Conservation (phyloP, 2,888 invertebrate genomes). For the Syritta pipiens region DNA sequence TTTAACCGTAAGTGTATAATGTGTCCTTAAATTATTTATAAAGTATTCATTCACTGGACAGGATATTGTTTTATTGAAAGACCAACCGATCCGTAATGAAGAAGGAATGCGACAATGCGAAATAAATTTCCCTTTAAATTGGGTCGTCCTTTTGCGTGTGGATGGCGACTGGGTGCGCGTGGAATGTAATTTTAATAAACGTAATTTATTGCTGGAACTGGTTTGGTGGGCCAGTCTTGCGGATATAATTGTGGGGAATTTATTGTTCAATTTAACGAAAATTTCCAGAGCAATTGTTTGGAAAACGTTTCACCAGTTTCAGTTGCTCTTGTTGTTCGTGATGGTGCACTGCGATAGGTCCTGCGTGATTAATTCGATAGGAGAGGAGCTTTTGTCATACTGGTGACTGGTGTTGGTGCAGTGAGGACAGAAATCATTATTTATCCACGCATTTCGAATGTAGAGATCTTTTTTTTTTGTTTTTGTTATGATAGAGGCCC, state of each 20-base stretch:
- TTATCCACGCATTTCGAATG: too few relatives aligned
- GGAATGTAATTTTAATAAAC: constrained; percentile 36
- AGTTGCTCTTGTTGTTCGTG: neutral
- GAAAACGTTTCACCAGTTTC: constrained; percentile 18
- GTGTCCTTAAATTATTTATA: constrained; percentile 30
- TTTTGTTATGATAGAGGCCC: too few relatives aligned
- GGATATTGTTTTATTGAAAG: neutral
- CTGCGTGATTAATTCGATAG: constrained; percentile 28
- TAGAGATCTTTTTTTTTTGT: too few relatives aligned
- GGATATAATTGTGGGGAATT: constrained; percentile 44
- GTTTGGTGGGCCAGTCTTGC: constrained; percentile 12
- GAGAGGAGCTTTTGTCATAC: too few relatives aligned
- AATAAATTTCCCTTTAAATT: constrained; percentile 41
- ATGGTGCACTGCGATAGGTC: constrained; percentile 14
- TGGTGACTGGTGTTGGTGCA: too few relatives aligned
- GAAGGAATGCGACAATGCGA: constrained; percentile 22
- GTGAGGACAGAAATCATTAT: neutral
- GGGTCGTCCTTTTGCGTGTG: neutral
- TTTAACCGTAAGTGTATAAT: constrained; percentile 18
- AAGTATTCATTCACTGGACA: constrained; percentile 22
- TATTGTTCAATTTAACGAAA: constrained; percentile 41
- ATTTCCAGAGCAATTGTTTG: constrained; percentile 19
- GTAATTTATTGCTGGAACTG: constrained; percentile 30
- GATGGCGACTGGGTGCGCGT: neutral
- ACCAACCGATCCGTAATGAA: constrained; percentile 25